phyloP scores from a whole-genome alignment of 1,140 invertebrate genomes.

The Geopemphigus sp. region DNA sequence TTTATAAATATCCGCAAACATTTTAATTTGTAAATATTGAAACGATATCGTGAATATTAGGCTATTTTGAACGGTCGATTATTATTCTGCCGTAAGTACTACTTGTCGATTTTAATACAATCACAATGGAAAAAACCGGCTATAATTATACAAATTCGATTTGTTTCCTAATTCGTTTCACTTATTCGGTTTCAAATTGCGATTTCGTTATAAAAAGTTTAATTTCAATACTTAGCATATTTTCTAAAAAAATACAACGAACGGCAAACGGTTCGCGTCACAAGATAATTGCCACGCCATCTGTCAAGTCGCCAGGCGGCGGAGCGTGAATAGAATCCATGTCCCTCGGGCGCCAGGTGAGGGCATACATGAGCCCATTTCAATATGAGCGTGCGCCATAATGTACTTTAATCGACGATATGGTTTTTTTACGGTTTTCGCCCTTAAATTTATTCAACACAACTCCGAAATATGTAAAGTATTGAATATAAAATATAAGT shows the following conservation, averaged over 20 bases:
- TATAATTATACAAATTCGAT: no score
- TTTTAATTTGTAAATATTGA: no score
- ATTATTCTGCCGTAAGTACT: no score
- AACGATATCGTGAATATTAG: no score
- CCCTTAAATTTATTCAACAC: not conserved
- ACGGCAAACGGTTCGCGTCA: conserved; percentile 9
- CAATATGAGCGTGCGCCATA: conserved; percentile 20
- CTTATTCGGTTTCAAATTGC: not conserved
- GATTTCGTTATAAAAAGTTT: not conserved
- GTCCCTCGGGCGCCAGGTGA: conserved; percentile 33
- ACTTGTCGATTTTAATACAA: no score
- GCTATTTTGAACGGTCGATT: no score
- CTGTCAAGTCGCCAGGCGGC: conserved; percentile 29
- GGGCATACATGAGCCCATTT: conserved; percentile 22
- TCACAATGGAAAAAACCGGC: no score
- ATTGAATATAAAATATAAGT: not conserved
- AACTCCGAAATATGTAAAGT: not conserved
- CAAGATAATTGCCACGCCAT: conserved; percentile 35
- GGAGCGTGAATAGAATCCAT: conserved; percentile 23
- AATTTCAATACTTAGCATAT: not conserved
- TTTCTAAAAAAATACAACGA: conserved; percentile 3
- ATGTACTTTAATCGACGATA: conserved; percentile 7
- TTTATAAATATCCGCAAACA: not conserved
- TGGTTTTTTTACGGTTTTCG: conserved; percentile 1
- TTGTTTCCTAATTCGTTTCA: no score